Evolutionary conservation across 2,888 invertebrate species (phyloP).

Genomic region (Augochlorella aurata): DNA sequence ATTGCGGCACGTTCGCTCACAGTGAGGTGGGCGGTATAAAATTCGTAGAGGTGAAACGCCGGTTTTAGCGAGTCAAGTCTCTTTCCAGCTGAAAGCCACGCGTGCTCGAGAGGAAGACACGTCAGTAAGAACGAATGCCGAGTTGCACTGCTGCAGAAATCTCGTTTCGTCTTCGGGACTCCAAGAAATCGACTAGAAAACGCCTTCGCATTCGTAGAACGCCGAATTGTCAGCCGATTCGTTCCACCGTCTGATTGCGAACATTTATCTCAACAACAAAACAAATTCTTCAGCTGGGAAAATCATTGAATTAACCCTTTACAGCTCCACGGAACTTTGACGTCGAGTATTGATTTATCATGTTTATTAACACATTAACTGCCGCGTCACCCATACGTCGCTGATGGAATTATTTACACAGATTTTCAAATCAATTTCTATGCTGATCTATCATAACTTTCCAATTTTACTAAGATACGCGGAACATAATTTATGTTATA

Average conservation of each 20-base stretch:
- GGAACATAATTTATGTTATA: too few relatives aligned
- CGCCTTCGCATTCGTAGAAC: neutral
- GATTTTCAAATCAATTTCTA: too few relatives aligned
- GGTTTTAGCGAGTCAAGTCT: constrained; percentile 54
- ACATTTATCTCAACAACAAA: too few relatives aligned
- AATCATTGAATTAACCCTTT: too few relatives aligned
- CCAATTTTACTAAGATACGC: too few relatives aligned
- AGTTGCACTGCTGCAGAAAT: constrained; percentile 28
- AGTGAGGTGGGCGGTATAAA: constrained; percentile 46
- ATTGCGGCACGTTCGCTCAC: constrained; percentile 32
- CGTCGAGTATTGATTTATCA: too few relatives aligned
- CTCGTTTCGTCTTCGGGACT: constrained; percentile 37
- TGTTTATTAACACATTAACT: too few relatives aligned
- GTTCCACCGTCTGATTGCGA: neutral
- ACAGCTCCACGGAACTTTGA: too few relatives aligned
- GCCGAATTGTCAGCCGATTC: neutral
- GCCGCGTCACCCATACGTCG: too few relatives aligned
- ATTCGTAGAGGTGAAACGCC: constrained; percentile 31
- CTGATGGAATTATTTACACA: too few relatives aligned
- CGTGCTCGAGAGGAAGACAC: constrained; percentile 30
- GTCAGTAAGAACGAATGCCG: constrained; percentile 22
- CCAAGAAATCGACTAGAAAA: constrained; percentile 26
- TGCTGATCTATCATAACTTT: too few relatives aligned
- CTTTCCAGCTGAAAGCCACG: constrained; percentile 43
- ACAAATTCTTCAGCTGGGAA: too few relatives aligned